Conservation (phyloP, 2,888 invertebrate genomes). For the Cosmorhoe ocellata region DNA sequence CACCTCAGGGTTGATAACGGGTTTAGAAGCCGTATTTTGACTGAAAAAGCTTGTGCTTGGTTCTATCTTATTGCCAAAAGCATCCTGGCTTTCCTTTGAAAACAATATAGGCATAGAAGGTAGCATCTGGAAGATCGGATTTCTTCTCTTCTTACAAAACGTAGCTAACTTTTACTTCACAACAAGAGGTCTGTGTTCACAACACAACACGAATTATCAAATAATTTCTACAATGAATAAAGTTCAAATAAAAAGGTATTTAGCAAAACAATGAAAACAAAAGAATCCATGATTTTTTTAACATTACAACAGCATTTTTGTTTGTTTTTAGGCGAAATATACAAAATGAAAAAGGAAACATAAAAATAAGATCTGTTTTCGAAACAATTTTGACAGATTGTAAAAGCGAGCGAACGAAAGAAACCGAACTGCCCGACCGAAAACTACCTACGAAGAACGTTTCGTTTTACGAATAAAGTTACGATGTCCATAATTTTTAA, state of each 20-base stretch:
- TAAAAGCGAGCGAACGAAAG: not conserved
- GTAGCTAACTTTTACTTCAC: not conserved
- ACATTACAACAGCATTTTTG: not conserved
- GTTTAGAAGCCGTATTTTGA: conserved; percentile 55
- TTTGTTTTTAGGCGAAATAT: not conserved
- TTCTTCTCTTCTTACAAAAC: conserved; percentile 13
- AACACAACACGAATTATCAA: conserved; percentile 40
- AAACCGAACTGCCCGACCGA: no score
- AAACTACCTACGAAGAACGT: not conserved
- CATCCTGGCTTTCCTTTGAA: conserved; percentile 76
- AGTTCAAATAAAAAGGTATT: conserved; percentile 36
- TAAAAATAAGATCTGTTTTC: not conserved
- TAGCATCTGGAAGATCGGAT: conserved; percentile 67
- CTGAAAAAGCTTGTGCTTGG: conserved; percentile 71
- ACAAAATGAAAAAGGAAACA: not conserved
- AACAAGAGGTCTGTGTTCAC: conserved; percentile 42
- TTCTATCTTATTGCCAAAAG: conserved; percentile 73
- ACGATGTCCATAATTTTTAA: no score
- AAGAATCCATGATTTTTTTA: conserved; percentile 38
- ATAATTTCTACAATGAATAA: conserved; percentile 47
- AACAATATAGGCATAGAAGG: conserved; percentile 80
- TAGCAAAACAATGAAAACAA: conserved; percentile 39
- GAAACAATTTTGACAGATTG: conserved; percentile 30
- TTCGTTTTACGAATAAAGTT: not conserved
- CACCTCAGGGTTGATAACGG: conserved; percentile 60